Base-by-base conservation (phyloP, 2,888 invertebrate genomes). In the Mamestra brassicae region DNA sequence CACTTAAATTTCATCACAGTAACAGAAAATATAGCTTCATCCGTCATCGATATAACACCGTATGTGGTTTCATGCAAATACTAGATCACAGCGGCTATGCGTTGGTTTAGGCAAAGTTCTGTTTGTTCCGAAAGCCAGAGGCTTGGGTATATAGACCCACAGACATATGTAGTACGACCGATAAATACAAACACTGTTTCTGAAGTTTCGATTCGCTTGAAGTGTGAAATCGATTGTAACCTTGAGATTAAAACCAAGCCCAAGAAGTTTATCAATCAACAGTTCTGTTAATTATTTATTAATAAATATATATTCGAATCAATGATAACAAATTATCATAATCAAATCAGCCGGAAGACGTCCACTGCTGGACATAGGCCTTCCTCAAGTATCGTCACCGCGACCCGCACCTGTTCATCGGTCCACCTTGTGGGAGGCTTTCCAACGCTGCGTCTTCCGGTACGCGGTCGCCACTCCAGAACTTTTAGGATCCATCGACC, bases 121-220 rank as follows among this genome's bases (percentile, higher is more conserved):
- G 67, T 83, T 80, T 72, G 67, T 71, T 82, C 62, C n/a, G 62
- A 71, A 72, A 68, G 71, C 74, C 62, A 66, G 38, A 47, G 55
- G 74, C 68, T 65, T 47, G n/a, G 15, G 26, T 63, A 42, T 55
- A 69, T 17, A 69, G 10, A 54, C 34, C 47, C 80, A 65, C 42
- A n/a, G 10, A 38, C 26, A 58, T 55, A 67, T 42, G 15, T 38
- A 38, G 26, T 50, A 74, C 42, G 15, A 55, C 4, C 55, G 7
- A 45, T 62, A 65, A 57, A 80, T 52, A 80, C 68, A 69, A 54
- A 57, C 38, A 66, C 47, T 34, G 13, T 34, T 50, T 57, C 1
- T n/a, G n/a, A 72, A 73, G 61, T 78, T 79, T 47, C 13, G 6
- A 63, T 66, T 58, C 42, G 7, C 34, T 80, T 45, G 7, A n/a